Percentiles rank a stretch among this genome's conserved stretches.
Evolutionary conservation across 2,888 invertebrate species (phyloP).

Genomic region (Caenorhabditis sp.): DNA sequence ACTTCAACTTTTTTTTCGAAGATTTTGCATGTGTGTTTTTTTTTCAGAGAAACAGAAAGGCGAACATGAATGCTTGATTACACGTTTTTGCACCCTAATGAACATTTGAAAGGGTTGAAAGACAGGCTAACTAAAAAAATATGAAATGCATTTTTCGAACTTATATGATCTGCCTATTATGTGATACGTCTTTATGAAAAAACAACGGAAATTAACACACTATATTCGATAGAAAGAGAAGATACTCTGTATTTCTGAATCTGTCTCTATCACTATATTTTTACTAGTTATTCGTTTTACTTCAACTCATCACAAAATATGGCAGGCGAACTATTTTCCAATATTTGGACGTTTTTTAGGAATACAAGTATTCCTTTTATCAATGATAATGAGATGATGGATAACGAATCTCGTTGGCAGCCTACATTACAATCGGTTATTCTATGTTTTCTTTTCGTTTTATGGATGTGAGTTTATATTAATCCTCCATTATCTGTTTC

Average conservation of each 20-base stretch:
- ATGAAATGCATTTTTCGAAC: conserved; percentile 1
- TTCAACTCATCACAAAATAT: conserved; percentile 13
- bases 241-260: neutral
- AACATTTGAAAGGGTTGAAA: neutral
- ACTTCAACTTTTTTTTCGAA: no score
- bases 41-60: neutral
- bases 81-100: neutral
- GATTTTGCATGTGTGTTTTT: neutral
- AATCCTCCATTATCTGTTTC: neutral
- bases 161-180: conserved; percentile 5
- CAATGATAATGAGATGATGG: conserved; percentile 1
- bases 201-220: neutral
- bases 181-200: neutral
- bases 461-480: conserved; percentile 40
- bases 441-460: conserved; percentile 26
- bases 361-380: neutral
- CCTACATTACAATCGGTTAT: conserved; percentile 28
- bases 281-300: neutral
- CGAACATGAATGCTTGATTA: neutral
- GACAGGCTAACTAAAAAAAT: conserved; percentile 8
- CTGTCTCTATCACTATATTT: conserved; percentile 7
- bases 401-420: conserved; percentile 13
- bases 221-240: neutral
- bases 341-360: neutral
- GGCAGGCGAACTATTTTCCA: conserved; percentile 10